phyloP scores from a whole-genome alignment of 2,113 vertebrate species.

The Mungos mungo region DNA sequence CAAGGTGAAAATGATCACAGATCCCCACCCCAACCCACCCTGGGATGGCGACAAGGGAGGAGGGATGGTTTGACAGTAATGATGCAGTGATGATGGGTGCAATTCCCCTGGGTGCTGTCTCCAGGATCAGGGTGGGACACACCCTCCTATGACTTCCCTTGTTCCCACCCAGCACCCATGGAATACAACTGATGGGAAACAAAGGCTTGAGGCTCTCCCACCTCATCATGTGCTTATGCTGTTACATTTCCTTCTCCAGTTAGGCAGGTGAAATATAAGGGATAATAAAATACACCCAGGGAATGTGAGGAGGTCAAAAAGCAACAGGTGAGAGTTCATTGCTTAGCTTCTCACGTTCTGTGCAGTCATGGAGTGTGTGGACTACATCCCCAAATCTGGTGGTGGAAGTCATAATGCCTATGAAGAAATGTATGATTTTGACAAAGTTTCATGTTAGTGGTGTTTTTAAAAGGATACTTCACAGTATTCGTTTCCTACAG shows the following conservation, averaged over 20 bases:
- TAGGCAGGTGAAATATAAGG: slow-evolving; percentile 45
- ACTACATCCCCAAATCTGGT: background rate
- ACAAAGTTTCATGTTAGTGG: background rate
- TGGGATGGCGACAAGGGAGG: background rate
- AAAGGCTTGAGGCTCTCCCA: slow-evolving; percentile 52
- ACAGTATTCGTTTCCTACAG: background rate
- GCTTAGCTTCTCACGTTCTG: background rate
- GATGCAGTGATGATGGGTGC: background rate
- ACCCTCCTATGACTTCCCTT: slow-evolving; percentile 1
- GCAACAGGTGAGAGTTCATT: background rate
- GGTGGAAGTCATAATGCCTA: background rate
- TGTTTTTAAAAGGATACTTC: background rate
- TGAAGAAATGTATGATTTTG: slow-evolving; percentile 33
- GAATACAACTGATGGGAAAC: slow-evolving; percentile 50
- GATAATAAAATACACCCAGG: slow-evolving; percentile 61
- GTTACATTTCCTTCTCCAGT: slow-evolving; percentile 18
- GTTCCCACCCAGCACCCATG: background rate
- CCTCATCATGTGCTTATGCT: background rate
- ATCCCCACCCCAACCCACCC: background rate
- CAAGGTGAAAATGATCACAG: background rate
- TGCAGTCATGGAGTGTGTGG: background rate
- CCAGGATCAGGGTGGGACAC: background rate
- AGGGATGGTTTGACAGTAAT: background rate
- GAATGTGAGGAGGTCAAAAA: slow-evolving; percentile 43
- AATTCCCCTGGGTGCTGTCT: background rate